Evolutionary conservation across 2,888 invertebrate species (phyloP), one percentile per base, ranked within the genome.

Genomic region (Neoitamus cyanurus): DNA sequence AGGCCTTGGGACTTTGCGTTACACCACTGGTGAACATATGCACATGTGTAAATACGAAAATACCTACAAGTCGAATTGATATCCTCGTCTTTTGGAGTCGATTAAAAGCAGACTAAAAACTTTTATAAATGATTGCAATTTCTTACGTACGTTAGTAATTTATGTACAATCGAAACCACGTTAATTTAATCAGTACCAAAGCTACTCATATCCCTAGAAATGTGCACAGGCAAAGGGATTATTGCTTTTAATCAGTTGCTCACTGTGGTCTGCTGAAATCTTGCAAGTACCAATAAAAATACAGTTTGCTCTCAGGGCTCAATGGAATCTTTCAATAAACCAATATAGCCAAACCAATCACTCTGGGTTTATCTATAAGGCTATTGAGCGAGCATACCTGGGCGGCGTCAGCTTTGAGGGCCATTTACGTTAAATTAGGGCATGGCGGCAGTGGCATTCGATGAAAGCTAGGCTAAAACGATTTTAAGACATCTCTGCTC

Each of bases 401-500:
- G n/a, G 30, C 46, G 31, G 28, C 13, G 13, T 31, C 28, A 77
- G 30, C 77, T 46, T 37, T 77, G 77, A 46, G 30, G n/a, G 48
- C 28, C 77, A 31, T 77, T 77, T 77, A 77, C 48, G 78, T 58
- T 34, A 30, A 58, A 80, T 80, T 80, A 80, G 58, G 34, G 34
- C 20, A 15, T 20, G 15, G 1, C 42, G 58, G 58, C n/a, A 80
- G 31, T 15, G 15, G 48, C 15, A 58, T 58, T 31, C 3, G n/a
- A 48, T 15, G 37, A 34, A 58, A 34, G 31, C 37, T 20, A 58
- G 58, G 25, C 11, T 9, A 58, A 58, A 20, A 20, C 25, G 25
- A 25, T 25, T 58, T 58, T 58, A 25, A 58, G 58, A 58, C 13
- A 37, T 11, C 69, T 82, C 69, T 15, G n/a, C 25, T 36, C 15